These are phyloP conservation scores for Aphrophora alni DNA, from an alignment of 2,888 invertebrate species.

Conservation along the genomic window DNA sequence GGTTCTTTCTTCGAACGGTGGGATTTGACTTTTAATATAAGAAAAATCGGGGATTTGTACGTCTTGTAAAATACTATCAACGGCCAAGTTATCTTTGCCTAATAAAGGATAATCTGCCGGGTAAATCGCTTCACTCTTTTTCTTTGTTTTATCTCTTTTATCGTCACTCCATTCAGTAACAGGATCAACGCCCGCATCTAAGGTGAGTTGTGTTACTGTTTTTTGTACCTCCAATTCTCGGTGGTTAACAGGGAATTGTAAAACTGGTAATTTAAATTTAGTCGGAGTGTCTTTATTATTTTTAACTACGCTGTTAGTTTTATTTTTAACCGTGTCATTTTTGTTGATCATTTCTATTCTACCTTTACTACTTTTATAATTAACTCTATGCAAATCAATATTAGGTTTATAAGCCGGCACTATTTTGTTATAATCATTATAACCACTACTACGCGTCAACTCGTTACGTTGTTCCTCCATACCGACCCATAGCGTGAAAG, in stretches of 20 bases:
- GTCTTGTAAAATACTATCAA: not conserved
- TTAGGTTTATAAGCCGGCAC: constrained; percentile 30
- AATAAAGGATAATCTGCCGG: constrained; percentile 27
- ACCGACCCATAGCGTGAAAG: constrained; percentile 52
- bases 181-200: not conserved
- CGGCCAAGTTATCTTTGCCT: not conserved
- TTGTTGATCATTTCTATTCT: constrained; percentile 43
- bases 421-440: constrained; percentile 6
- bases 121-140: constrained; percentile 48
- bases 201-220: not conserved
- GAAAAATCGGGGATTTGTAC: constrained; percentile 31
- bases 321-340: not conserved
- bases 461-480: constrained; percentile 37
- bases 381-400: constrained; percentile 33
- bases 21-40: constrained; percentile 20
- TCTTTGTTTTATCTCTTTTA: constrained; percentile 18
- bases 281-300: not conserved
- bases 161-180: not conserved
- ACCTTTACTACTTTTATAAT: constrained; percentile 44
- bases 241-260: not conserved
- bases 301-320: not conserved
- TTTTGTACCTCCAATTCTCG: not conserved
- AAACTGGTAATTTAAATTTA: not conserved
- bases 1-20: constrained; percentile 30
- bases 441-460: constrained; percentile 1